Evolutionary conservation across 2,797 vertebrate species (phyloP), one percentile per base, ranked within the genome.

Genomic region (Macrochelys suwanniensis): DNA sequence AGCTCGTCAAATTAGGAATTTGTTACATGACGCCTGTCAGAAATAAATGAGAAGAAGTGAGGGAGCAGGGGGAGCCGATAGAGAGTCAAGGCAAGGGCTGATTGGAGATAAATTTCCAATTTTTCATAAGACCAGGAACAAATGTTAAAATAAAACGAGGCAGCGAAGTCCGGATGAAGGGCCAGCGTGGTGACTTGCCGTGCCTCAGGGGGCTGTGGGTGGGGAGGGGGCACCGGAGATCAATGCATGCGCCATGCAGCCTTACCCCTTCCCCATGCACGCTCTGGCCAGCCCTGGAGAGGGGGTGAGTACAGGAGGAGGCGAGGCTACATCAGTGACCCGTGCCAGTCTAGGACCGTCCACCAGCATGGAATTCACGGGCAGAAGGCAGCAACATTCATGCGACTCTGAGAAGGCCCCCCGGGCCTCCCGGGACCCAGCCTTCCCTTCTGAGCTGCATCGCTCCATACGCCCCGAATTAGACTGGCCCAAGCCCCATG

Each of bases 31-130:
- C 45, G 53, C 80, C 83, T 90, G 85, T 93, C 95, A 95, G 61
- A 95, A 96, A 91, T 47, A 94, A 92, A 95, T 84, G 88, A 93
- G 87, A 89, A 89, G 83, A 85, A 88, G 33, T 33, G 33, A 84
- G 50, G 31, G 81, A 88, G 74, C 7, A 12, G 61, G 71, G 45
- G 42, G 16, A 78, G 51, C 7, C 33, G 45, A 82, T n/a, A 85
- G 68, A 57, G 16, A 91, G 85, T 53, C 5, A 1, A 89, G 82
- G 49, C 2, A 71, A 93, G 76, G 49, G 31, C 17, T 92, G 93
- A 93, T 56, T 53, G 42, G 33, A 96, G 93, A 95, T 90, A 87
- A 37, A 94, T 82, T 94, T 88, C 61, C 42, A 92, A 79, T 85
- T 90, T 94, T 95, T 94, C 80, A 47, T 82, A 80, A 93, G 89